Evolutionary conservation across 2,113 vertebrate species (phyloP), one percentile per base, ranked within the genome.

Genomic region (Malaclemys terrapin): DNA sequence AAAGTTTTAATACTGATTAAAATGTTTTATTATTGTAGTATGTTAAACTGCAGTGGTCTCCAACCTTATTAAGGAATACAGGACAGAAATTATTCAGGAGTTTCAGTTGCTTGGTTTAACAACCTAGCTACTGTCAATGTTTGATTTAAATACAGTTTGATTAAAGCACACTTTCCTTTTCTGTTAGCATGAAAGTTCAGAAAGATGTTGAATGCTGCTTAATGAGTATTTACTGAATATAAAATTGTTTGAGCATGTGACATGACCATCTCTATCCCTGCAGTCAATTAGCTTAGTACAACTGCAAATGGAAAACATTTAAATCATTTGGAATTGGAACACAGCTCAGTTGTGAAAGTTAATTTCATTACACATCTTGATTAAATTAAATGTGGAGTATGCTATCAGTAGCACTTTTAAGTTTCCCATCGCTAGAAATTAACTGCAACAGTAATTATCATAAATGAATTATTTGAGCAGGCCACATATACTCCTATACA

Each of bases 341-440:
- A 82, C 75, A 89, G 91, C 95, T 91, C 87, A 91, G 89, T 88
- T 90, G 96, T 93, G 95, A 91, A 97, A 95, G 85, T 87, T 96
- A 94, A 97, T 97, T 89, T 97, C 97, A 88, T 97, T 97, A 98
- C 93, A 93, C 91, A 97, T 96, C 96, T 93, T 95, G 97, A 98
- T 97, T 98, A 96, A 97, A 98, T 97, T 97, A 97, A 97, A 96
- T 89, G 89, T 54, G 91, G 89, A 90, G 59, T 90, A 92, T 89
- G 95, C 96, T 89, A 96, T 92, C 92, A 88, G 92, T 93, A 93
- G 96, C 94, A 93, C 93, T 93, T 87, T 93, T 59, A 91, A 94
- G 88, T 54, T 93, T 96, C 94, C 89, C 84, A 91, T 95, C 84
- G 89, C 87, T 96, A 95, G 94, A 97, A 97, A 97, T 96, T 97